Percentiles rank a stretch among this genome's conserved stretches.
Evolutionary conservation across 2,888 invertebrate species (phyloP).

Genomic region (Tenthredo mesomela): DNA sequence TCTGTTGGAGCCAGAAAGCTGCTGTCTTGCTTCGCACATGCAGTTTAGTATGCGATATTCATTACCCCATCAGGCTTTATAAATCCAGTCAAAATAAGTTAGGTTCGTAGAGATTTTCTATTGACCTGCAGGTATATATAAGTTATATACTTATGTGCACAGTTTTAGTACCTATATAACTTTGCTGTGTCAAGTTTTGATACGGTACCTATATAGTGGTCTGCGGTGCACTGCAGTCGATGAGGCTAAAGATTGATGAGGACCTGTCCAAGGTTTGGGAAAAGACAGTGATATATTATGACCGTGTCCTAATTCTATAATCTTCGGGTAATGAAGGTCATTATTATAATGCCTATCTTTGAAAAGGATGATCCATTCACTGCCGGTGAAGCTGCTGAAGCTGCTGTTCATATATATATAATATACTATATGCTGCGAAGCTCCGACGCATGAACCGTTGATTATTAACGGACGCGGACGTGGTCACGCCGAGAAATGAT

Average conservation of each 20-base stretch:
- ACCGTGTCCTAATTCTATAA: slow-evolving; percentile 74
- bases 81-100: background rate
- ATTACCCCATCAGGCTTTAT: background rate
- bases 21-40: background rate
- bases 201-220: background rate
- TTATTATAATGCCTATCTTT: slow-evolving; percentile 75
- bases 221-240: background rate
- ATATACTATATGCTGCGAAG: background rate
- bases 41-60: slow-evolving; percentile 4
- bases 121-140: background rate
- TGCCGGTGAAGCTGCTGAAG: background rate
- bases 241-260: slow-evolving; percentile 44
- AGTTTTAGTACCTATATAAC: too few species aligned
- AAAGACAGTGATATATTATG: slow-evolving; percentile 70
- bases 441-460: slow-evolving; percentile 54
- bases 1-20: background rate
- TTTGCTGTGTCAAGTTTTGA: background rate
- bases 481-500: slow-evolving; percentile 66
- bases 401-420: background rate
- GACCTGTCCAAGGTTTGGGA: background rate
- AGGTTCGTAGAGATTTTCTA: background rate
- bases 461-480: slow-evolving; percentile 52
- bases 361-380: slow-evolving; percentile 66
- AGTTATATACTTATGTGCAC: too few species aligned
- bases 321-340: slow-evolving; percentile 72